Percentiles rank a stretch among this genome's conserved stretches.
Conservation (phyloP, 2,113 vertebrate species). For the Corydoras maculifer region DNA sequence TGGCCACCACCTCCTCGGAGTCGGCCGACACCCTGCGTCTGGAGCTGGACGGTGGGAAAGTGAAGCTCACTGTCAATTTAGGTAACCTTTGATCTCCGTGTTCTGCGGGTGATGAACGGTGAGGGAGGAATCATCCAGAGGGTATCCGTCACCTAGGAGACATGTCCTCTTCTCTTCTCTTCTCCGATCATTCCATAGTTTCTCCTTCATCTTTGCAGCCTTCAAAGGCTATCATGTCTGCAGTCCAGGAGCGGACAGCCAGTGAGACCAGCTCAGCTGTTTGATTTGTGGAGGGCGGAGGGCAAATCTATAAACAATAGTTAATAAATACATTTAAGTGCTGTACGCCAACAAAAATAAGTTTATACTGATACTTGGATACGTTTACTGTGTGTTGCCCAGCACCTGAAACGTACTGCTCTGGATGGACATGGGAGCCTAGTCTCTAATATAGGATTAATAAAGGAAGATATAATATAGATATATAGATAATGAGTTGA, state of each 20-base stretch:
- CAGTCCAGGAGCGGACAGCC: slow-evolving; percentile 73
- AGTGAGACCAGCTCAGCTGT: slow-evolving; percentile 57
- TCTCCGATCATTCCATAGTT: no score
- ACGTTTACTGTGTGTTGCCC: no score
- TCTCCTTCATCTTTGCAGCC: slow-evolving; percentile 34
- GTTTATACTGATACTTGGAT: no score
- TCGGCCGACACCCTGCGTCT: slow-evolving; percentile 89
- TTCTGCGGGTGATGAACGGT: no score
- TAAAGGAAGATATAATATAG: no score
- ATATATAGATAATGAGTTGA: no score
- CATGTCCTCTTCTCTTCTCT: neutral
- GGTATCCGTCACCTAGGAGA: no score
- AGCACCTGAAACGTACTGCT: no score
- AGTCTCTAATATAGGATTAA: no score
- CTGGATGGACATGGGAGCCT: no score
- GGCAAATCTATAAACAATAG: slow-evolving; percentile 1
- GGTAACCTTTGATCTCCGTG: slow-evolving; percentile 62
- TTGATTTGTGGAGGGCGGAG: slow-evolving; percentile 9
- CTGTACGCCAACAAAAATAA: neutral
- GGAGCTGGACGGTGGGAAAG: slow-evolving; percentile 85
- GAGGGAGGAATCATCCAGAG: no score
- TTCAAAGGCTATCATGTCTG: slow-evolving; percentile 73
- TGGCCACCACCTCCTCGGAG: slow-evolving; percentile 91
- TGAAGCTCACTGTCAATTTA: slow-evolving; percentile 92
- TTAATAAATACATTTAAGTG: neutral